Evolutionary conservation across 1,140 invertebrate genomes (phyloP).

Genomic region (Agrilus planipennis): DNA sequence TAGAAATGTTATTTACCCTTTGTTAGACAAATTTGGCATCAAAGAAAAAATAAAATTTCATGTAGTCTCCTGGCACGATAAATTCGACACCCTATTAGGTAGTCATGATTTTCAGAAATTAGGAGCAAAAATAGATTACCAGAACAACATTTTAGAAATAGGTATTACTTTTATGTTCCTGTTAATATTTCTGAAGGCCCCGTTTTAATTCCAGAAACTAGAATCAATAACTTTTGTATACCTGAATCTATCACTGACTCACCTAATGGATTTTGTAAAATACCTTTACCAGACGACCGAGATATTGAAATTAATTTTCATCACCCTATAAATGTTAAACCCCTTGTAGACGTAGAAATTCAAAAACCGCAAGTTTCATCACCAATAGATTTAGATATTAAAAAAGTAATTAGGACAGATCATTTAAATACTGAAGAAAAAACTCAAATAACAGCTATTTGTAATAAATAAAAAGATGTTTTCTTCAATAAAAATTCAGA

Average conservation of each 20-base stretch:
- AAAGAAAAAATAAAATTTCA: too few species aligned
- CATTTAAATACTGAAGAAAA: neutral
- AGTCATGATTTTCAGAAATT: too few species aligned
- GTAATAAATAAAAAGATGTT: neutral
- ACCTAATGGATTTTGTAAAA: neutral
- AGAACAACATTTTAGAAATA: too few species aligned
- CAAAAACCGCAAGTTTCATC: neutral
- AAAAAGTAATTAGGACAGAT: neutral
- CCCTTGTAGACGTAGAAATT: neutral
- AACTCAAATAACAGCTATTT: neutral
- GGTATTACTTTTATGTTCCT: too few species aligned
- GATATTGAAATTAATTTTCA: neutral
- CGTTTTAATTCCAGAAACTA: slow-evolving; percentile 1
- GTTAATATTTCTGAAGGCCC: neutral
- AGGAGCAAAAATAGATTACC: too few species aligned
- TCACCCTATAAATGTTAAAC: slow-evolving; percentile 2
- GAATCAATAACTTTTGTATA: neutral
- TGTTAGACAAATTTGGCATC: too few species aligned
- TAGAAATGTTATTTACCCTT: too few species aligned
- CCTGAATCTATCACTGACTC: slow-evolving; percentile 1
- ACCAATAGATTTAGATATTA: neutral
- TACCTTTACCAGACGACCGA: neutral
- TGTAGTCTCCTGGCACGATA: too few species aligned
- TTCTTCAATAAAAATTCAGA: slow-evolving; percentile 1
- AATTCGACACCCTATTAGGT: too few species aligned